These are phyloP conservation scores for Sepioteuthis lessoniana DNA, from an alignment of 2,888 invertebrate species.

Conservation along the genomic window DNA sequence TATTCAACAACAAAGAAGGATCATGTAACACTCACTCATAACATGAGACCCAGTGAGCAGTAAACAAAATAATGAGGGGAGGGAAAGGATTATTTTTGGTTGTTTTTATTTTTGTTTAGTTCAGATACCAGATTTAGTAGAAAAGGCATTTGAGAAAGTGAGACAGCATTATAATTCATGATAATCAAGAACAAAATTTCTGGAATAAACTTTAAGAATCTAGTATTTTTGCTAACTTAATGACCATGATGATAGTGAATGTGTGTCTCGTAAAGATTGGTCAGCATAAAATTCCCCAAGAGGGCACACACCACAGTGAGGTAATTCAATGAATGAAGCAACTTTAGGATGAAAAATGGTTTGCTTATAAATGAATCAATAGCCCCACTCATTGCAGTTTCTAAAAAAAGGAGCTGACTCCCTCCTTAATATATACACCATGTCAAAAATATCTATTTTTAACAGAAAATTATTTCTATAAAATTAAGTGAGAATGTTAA, in stretches of 20 bases:
- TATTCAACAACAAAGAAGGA: not conserved
- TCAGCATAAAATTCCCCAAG: not conserved
- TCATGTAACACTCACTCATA: not conserved
- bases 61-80: not conserved
- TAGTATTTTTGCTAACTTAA: not conserved
- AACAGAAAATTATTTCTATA: too few species aligned
- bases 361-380: not conserved
- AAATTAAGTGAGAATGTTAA: too few species aligned
- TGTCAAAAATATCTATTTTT: not conserved
- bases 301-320: not conserved
- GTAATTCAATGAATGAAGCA: not conserved
- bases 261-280: not conserved
- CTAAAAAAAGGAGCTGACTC: not conserved
- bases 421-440: not conserved
- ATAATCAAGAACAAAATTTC: not conserved
- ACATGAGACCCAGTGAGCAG: not conserved
- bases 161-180: not conserved
- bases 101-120: not conserved
- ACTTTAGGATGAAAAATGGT: not conserved
- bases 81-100: not conserved
- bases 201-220: not conserved
- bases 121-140: not conserved
- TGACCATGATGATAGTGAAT: not conserved
- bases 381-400: not conserved
- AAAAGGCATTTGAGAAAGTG: not conserved